Conservation (phyloP, 1,140 invertebrate genomes). For the Geopemphigus sp. region DNA sequence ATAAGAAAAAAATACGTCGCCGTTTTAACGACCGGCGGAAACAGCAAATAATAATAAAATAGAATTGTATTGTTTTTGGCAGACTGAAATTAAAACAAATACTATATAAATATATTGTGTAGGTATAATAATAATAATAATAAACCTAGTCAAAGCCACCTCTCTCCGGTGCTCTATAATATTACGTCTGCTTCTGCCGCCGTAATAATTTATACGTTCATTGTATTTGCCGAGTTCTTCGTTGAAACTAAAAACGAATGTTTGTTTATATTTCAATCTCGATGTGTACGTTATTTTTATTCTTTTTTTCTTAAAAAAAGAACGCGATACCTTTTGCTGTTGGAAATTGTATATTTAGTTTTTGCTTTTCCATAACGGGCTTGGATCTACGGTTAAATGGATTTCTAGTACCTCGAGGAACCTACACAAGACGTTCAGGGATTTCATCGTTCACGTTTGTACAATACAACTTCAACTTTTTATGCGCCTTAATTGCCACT, state of each 20-base stretch:
- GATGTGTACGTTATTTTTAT: no score
- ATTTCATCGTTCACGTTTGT: constrained; percentile 1
- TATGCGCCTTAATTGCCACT: background rate
- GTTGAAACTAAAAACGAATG: no score
- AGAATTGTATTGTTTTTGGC: constrained; percentile 33
- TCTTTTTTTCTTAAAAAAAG: no score
- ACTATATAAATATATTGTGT: background rate
- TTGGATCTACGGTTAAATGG: no score
- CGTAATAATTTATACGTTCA: no score
- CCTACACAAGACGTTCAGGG: background rate
- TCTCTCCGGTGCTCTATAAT: background rate
- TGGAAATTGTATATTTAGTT: no score
- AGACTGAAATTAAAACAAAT: constrained; percentile 30
- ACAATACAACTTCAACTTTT: background rate
- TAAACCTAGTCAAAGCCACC: constrained; percentile 1
- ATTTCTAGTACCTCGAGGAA: no score
- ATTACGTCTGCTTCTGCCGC: no score
- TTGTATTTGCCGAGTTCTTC: no score
- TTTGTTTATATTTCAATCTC: no score
- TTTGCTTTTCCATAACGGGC: no score
- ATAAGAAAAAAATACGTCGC: constrained; percentile 14
- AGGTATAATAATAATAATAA: background rate
- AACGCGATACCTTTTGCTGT: no score
- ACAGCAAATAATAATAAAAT: constrained; percentile 37
- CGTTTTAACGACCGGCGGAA: constrained; percentile 3